A percentile compares a stretch with the other conserved stretches of the same genome.
Conservation (phyloP, 2,113 vertebrate genomes). For the Cacatua alba region DNA sequence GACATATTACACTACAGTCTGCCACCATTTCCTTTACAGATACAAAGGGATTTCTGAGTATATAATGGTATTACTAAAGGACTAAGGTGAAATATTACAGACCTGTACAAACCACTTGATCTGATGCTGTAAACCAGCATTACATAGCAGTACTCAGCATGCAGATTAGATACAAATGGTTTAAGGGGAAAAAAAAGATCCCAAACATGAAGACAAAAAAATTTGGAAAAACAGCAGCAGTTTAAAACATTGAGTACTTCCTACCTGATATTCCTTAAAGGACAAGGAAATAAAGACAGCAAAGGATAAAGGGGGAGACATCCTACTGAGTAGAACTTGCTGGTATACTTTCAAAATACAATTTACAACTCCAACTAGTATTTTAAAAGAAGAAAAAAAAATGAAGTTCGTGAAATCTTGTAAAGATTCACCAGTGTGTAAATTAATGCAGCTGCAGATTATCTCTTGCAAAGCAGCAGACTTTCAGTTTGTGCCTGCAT, state of each 20-base stretch:
- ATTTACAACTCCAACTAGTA: neutral
- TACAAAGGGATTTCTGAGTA: neutral
- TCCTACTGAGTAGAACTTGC: neutral
- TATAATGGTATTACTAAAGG: neutral
- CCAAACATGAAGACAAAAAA: neutral
- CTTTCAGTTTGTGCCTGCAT: neutral
- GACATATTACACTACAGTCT: neutral
- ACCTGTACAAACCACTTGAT: neutral
- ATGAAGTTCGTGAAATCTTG: neutral
- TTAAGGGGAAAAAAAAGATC: neutral
- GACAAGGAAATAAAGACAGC: neutral
- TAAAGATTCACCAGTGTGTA: neutral
- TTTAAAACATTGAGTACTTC: neutral
- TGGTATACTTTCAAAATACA: neutral
- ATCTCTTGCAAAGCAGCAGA: neutral
- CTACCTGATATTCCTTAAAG: neutral
- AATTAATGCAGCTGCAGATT: neutral
- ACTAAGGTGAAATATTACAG: neutral
- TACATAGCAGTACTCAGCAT: neutral
- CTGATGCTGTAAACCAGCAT: neutral
- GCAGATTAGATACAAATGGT: neutral
- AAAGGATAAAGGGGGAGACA: neutral
- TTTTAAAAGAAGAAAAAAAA: neutral
- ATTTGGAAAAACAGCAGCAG: neutral
- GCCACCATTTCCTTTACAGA: neutral